These are phyloP conservation scores for Dolichopus griseipennis DNA, from an alignment of 2,888 invertebrate genomes.

Conservation along the genomic window DNA sequence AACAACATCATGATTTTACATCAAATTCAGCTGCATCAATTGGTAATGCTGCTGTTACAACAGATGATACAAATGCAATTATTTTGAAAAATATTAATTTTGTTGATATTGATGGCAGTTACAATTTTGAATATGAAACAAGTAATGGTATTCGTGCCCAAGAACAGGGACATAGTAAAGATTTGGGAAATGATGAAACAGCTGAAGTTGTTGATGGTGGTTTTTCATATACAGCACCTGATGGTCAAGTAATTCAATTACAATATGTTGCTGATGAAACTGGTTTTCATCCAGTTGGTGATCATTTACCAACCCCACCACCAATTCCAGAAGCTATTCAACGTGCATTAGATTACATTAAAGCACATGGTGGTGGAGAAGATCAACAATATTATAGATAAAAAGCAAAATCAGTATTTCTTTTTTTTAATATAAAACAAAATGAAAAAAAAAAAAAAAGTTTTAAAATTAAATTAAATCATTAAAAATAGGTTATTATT, in stretches of 20 bases:
- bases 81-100: slow-evolving; percentile 39
- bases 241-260: slow-evolving; percentile 51
- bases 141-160: slow-evolving; percentile 52
- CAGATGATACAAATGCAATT: neutral
- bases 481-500: neutral
- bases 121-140: slow-evolving; percentile 48
- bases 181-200: slow-evolving; percentile 47
- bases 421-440: neutral
- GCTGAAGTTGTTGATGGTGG: slow-evolving; percentile 53
- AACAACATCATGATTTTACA: neutral
- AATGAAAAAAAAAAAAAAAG: neutral
- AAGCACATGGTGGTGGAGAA: slow-evolving; percentile 12
- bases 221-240: slow-evolving; percentile 55
- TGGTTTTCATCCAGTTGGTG: slow-evolving; percentile 52
- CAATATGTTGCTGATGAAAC: slow-evolving; percentile 59
- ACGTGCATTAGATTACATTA: slow-evolving; percentile 37
- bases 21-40: neutral
- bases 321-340: slow-evolving; percentile 45
- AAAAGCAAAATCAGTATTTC: neutral
- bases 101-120: slow-evolving; percentile 56
- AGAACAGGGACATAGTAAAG: slow-evolving; percentile 51
- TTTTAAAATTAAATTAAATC: neutral
- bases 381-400: neutral
- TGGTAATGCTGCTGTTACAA: neutral
- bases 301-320: slow-evolving; percentile 27